These are phyloP conservation scores for Araneus ventricosus DNA, from an alignment of 1,140 invertebrate genomes.

Conservation along the genomic window DNA sequence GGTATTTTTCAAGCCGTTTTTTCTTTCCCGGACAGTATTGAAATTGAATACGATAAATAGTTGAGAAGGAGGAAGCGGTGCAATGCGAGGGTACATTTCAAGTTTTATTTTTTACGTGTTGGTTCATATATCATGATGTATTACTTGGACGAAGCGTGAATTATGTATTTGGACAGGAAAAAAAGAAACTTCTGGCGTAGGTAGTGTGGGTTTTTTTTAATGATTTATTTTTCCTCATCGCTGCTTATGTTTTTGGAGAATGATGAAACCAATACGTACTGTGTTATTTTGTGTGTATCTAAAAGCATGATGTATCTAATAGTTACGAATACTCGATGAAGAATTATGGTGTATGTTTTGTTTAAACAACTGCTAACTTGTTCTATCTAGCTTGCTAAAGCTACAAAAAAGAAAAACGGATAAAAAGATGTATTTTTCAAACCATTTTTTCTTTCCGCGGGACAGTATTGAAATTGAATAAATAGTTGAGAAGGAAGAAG, in stretches of 20 bases:
- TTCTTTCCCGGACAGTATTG: neutral
- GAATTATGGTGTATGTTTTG: too few species aligned
- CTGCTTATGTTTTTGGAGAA: too few species aligned
- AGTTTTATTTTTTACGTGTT: neutral
- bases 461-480: slow-evolving; percentile 9
- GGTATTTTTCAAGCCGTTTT: neutral
- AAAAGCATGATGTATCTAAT: too few species aligned
- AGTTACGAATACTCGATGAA: too few species aligned
- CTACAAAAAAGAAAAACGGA: neutral
- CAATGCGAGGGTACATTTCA: neutral
- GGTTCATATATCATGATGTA: neutral
- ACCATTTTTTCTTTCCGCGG: neutral
- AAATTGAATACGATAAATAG: slow-evolving; percentile 33
- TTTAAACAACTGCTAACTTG: too few species aligned
- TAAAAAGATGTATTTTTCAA: neutral
- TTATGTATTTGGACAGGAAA: neutral
- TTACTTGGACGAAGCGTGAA: neutral
- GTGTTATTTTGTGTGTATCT: too few species aligned
- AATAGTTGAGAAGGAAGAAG: neutral
- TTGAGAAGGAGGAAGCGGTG: neutral
- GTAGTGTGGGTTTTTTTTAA: neutral
- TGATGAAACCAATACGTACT: too few species aligned
- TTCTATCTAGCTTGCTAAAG: too few species aligned
- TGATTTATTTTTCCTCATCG: neutral
- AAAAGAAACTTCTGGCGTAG: neutral